phyloP scores from a whole-genome alignment of 2,888 invertebrate species.

The Deilephila porcellus region DNA sequence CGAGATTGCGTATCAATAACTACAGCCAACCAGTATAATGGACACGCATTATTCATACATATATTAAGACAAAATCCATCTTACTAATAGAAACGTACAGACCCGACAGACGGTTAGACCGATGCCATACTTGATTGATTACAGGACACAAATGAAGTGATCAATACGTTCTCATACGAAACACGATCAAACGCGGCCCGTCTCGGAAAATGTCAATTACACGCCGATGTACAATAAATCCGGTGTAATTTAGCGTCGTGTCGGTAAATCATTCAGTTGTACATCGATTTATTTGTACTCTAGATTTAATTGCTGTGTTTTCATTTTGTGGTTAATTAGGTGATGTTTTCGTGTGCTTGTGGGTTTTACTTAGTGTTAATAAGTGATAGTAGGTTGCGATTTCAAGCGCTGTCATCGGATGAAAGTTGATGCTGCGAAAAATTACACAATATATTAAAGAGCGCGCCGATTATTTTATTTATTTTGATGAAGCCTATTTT shows the following conservation, averaged over 20 bases:
- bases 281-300: slow-evolving; percentile 17
- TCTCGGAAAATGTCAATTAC: slow-evolving; percentile 44
- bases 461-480: too few relatives aligned
- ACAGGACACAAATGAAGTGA: slow-evolving; percentile 19
- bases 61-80: neutral
- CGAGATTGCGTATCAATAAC: too few relatives aligned
- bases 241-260: slow-evolving; percentile 36
- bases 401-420: too few relatives aligned
- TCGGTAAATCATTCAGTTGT: slow-evolving; percentile 39
- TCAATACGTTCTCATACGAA: slow-evolving; percentile 23
- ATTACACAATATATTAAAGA: too few relatives aligned
- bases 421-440: too few relatives aligned
- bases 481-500: too few relatives aligned
- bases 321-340: slow-evolving; percentile 13
- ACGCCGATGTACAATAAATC: slow-evolving; percentile 41
- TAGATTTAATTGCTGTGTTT: slow-evolving; percentile 17
- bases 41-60: neutral
- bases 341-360: neutral
- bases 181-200: slow-evolving; percentile 26
- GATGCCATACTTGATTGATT: slow-evolving; percentile 21
- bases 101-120: slow-evolving; percentile 1
- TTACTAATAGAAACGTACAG: slow-evolving; percentile 13
- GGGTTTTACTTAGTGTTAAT: too few relatives aligned
- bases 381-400: too few relatives aligned
- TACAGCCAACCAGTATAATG: neutral